Evolutionary conservation across 2,888 invertebrate genomes (phyloP).

Genomic region (Aleiodes testaceus): DNA sequence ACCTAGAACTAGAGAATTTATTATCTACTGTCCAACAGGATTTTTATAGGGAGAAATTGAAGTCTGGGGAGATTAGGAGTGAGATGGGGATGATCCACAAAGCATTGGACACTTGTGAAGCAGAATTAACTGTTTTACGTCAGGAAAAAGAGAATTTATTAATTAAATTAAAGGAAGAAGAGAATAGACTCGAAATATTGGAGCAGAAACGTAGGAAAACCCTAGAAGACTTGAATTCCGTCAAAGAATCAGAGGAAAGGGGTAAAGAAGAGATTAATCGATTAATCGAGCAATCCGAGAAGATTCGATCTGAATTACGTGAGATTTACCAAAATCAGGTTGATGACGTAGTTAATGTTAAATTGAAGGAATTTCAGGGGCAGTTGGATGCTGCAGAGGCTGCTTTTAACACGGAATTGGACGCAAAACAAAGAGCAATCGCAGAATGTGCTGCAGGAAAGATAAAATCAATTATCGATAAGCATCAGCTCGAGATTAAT

Average conservation of each 20-base stretch:
- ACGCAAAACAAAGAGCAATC: conserved; percentile 79
- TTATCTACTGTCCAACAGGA: conserved; percentile 66
- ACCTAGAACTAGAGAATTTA: conserved; percentile 61
- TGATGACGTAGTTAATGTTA: conserved; percentile 83
- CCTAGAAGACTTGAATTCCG: conserved; percentile 74
- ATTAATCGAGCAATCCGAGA: conserved; percentile 76
- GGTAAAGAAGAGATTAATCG: conserved; percentile 66
- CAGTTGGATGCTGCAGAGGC: conserved; percentile 83
- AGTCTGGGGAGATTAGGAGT: conserved; percentile 63
- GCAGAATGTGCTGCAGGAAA: conserved; percentile 83
- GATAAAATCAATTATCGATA: conserved; percentile 81
- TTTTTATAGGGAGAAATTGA: conserved; percentile 66
- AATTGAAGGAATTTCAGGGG: conserved; percentile 84
- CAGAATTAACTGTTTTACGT: conserved; percentile 71
- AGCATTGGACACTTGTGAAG: conserved; percentile 69
- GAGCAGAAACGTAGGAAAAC: conserved; percentile 76
- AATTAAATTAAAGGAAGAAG: conserved; percentile 75
- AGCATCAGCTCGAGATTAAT: conserved; percentile 83
- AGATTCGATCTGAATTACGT: conserved; percentile 81
- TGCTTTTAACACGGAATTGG: conserved; percentile 78
- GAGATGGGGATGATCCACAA: conserved; percentile 69
- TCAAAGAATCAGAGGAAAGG: conserved; percentile 73
- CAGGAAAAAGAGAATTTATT: conserved; percentile 75
- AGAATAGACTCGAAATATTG: conserved; percentile 72
- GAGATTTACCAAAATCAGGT: conserved; percentile 87